A percentile compares a stretch with the other conserved stretches of the same genome.
These are phyloP conservation scores for Hemibagrus guttatus DNA, from an alignment of 2,797 vertebrate genomes.

Conservation along the genomic window DNA sequence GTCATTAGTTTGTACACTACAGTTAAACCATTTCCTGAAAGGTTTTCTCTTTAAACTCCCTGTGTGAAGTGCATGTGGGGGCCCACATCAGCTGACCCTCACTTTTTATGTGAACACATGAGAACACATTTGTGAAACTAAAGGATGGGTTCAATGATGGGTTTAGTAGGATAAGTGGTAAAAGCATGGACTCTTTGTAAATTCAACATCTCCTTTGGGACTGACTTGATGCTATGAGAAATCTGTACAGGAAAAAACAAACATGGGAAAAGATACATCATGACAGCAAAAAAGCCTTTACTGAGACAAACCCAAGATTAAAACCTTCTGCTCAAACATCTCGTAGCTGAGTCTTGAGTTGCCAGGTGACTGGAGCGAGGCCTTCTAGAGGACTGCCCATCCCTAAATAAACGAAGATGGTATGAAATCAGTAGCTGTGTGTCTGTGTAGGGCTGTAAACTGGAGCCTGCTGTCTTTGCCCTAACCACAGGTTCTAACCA, in stretches of 20 bases:
- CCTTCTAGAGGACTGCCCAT: constrained; percentile 49
- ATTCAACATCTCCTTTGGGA: constrained; percentile 12
- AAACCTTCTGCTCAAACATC: constrained; percentile 40
- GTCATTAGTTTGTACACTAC: constrained; percentile 41
- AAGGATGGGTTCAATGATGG: not conserved
- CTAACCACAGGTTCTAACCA: constrained; percentile 56
- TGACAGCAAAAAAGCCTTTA: constrained; percentile 31
- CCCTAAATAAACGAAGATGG: constrained; percentile 56
- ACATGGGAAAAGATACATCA: constrained; percentile 13
- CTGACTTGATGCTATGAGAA: not conserved
- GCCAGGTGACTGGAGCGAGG: constrained; percentile 47
- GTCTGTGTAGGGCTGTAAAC: constrained; percentile 46
- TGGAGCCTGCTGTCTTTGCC: constrained; percentile 54
- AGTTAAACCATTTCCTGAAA: constrained; percentile 46
- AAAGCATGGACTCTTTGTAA: not conserved
- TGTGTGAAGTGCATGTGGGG: constrained; percentile 36
- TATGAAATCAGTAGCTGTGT: constrained; percentile 57
- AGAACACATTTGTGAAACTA: not conserved
- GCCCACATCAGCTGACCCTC: constrained; percentile 36
- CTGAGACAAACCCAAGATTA: constrained; percentile 35
- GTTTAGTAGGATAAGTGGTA: constrained; percentile 18
- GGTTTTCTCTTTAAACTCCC: constrained; percentile 31
- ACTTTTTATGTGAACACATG: constrained; percentile 15
- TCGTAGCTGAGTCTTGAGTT: constrained; percentile 33
- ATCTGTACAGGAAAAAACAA: constrained; percentile 14